Percentiles rank a stretch among this genome's conserved stretches.
Conservation (phyloP, 2,113 vertebrate genomes). For the Hippocampus abdominalis region DNA sequence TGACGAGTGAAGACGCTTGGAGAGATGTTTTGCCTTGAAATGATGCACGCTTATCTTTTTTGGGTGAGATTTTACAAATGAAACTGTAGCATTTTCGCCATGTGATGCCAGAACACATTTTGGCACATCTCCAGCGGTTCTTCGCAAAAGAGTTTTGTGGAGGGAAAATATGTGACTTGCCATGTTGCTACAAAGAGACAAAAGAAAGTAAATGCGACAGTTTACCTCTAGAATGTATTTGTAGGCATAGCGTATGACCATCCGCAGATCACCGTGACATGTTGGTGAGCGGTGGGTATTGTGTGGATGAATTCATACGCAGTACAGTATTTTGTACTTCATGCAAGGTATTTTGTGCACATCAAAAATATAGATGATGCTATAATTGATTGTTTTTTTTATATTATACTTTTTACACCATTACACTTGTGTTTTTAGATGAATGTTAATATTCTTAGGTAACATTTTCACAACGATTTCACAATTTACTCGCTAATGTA, state of each 20-base stretch:
- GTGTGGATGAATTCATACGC: neutral
- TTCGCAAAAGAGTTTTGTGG: neutral
- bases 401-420: conserved; percentile 28
- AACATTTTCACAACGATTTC: neutral
- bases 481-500: neutral
- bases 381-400: conserved; percentile 10
- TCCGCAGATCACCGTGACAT: neutral
- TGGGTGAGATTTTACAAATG: neutral
- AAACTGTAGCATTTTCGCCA: neutral
- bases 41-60: neutral
- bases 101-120: neutral
- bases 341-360: neutral
- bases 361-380: neutral
- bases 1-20: neutral
- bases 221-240: neutral
- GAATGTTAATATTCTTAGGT: neutral
- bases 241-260: neutral
- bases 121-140: neutral
- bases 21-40: conserved; percentile 35
- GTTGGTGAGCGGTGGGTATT: neutral
- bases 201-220: neutral
- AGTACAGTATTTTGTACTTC: neutral
- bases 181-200: neutral
- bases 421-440: conserved; percentile 9
- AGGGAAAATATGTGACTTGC: neutral